phyloP scores from a whole-genome alignment of 2,888 invertebrate genomes.

The Hemicrepidius hirtus region DNA sequence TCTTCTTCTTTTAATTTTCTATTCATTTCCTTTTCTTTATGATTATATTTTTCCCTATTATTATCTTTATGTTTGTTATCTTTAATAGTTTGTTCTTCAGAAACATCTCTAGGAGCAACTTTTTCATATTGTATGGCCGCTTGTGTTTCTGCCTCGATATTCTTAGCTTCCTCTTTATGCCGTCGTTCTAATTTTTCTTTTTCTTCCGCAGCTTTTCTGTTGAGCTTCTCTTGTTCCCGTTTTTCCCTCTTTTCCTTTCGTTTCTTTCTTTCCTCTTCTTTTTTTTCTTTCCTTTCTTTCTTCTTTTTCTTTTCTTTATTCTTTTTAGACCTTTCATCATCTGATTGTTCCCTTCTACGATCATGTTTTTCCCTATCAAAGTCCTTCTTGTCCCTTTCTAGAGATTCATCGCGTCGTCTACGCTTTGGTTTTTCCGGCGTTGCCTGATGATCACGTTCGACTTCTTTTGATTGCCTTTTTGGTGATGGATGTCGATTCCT shows the following conservation, averaged over 20 bases:
- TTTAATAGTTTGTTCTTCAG: not conserved
- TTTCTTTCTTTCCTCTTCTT: constrained; percentile 67
- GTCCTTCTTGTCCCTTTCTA: constrained; percentile 65
- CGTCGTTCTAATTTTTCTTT: constrained; percentile 64
- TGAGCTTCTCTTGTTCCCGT: constrained; percentile 69
- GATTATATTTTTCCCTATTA: not conserved
- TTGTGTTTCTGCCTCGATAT: constrained; percentile 68
- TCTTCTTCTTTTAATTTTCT: constrained; percentile 57
- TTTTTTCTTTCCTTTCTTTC: constrained; percentile 75
- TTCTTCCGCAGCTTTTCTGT: constrained; percentile 64
- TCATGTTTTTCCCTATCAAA: constrained; percentile 47
- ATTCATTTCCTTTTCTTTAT: constrained; percentile 2
- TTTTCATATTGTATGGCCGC: constrained; percentile 58
- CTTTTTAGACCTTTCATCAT: constrained; percentile 68
- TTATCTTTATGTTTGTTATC: constrained; percentile 4
- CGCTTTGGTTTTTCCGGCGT: constrained; percentile 67
- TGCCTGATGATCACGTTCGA: constrained; percentile 53
- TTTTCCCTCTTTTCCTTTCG: constrained; percentile 66
- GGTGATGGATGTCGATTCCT: constrained; percentile 48
- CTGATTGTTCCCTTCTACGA: constrained; percentile 58
- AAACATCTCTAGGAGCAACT: not conserved
- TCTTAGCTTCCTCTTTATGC: constrained; percentile 60
- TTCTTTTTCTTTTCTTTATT: constrained; percentile 75
- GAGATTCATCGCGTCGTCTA: constrained; percentile 64
- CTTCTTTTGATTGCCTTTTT: constrained; percentile 54